phyloP scores from a whole-genome alignment of 2,113 vertebrate species.

The Aptenodytes forsteri region DNA sequence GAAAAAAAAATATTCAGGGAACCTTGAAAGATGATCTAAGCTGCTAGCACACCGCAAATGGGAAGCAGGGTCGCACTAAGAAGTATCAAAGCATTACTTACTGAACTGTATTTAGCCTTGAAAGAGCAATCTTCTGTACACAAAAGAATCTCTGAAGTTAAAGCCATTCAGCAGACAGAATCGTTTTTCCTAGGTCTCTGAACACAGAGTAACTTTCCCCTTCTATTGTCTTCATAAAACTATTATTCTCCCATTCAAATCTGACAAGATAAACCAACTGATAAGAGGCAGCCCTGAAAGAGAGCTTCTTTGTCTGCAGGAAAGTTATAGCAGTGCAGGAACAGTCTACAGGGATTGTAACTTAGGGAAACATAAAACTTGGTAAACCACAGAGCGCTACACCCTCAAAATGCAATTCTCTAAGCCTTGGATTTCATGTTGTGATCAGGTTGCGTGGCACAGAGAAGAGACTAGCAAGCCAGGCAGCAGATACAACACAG shows the following conservation, averaged over 20 bases:
- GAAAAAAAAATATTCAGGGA: background rate
- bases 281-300: background rate
- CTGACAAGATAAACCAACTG: conserved; percentile 8
- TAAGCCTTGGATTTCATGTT: background rate
- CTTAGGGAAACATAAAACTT: background rate
- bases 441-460: background rate
- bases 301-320: background rate
- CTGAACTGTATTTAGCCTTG: background rate
- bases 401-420: background rate
- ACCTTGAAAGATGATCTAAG: background rate
- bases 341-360: background rate
- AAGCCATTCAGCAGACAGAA: background rate
- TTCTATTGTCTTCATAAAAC: background rate
- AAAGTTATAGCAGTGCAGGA: background rate
- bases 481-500: background rate
- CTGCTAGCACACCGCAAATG: background rate
- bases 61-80: background rate
- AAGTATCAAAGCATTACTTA: background rate
- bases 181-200: background rate
- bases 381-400: background rate
- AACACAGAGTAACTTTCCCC: background rate
- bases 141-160: background rate
- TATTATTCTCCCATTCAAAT: background rate
- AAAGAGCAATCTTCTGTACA: background rate
- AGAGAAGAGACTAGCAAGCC: background rate